Conservation (phyloP, 2,888 invertebrate species). For the Colostygia pectinataria region DNA sequence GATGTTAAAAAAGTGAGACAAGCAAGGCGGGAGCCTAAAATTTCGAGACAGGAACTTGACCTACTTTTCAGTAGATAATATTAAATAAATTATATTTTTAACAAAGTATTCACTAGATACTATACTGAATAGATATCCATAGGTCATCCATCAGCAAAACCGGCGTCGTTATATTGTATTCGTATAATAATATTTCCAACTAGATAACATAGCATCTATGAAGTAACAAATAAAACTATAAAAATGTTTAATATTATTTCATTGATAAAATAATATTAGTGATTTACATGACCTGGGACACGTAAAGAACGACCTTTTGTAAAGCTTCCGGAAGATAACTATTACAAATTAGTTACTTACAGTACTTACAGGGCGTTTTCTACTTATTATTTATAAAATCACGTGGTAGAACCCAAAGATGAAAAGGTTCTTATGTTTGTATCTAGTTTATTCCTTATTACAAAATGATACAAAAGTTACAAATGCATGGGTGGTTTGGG, state of each 20-base stretch:
- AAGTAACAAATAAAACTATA: neutral
- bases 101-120: no score
- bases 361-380: neutral
- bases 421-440: no score
- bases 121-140: no score
- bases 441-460: no score
- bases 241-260: neutral
- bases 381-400: conserved; percentile 6
- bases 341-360: conserved; percentile 3
- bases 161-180: neutral
- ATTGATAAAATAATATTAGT: conserved; percentile 20
- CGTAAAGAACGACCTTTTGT: conserved; percentile 17
- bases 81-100: neutral
- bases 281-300: conserved; percentile 21
- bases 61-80: conserved; percentile 14
- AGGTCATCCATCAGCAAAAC: no score
- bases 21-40: no score
- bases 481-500: no score
- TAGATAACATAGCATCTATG: no score
- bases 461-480: no score
- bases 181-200: no score
- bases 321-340: conserved; percentile 11
- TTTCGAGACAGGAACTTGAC: conserved; percentile 15
- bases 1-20: no score
- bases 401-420: neutral